phyloP scores from a whole-genome alignment of 2,888 invertebrate species.

The Lycia hirtaria region DNA sequence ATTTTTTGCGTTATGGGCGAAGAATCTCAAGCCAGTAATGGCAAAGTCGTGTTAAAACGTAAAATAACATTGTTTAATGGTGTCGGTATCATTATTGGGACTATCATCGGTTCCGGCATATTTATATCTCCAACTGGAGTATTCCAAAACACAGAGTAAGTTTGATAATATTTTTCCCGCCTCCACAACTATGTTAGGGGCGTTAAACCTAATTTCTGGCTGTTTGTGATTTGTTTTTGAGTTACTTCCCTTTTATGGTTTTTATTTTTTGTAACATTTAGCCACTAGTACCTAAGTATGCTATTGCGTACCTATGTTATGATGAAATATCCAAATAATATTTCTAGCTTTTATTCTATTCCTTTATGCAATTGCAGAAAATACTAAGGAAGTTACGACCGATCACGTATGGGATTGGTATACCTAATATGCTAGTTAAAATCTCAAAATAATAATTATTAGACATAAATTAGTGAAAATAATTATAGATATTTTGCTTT shows the following conservation, averaged over 20 bases:
- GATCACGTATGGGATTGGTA: no score
- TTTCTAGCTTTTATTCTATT: no score
- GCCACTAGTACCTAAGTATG: no score
- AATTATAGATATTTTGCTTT: no score
- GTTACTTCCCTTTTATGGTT: neutral
- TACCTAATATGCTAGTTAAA: no score
- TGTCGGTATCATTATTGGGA: slow-evolving; percentile 94
- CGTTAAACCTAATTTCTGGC: neutral
- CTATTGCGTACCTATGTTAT: no score
- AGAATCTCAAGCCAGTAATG: slow-evolving; percentile 73
- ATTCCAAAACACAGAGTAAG: slow-evolving; percentile 87
- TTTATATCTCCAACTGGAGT: slow-evolving; percentile 96
- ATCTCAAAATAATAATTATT: no score
- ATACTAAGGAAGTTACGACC: no score
- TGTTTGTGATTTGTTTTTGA: neutral
- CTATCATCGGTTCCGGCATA: slow-evolving; percentile 96
- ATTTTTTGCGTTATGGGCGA: slow-evolving; percentile 83
- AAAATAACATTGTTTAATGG: slow-evolving; percentile 94
- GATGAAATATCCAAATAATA: no score
- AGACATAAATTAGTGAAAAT: no score
- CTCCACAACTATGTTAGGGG: slow-evolving; percentile 23
- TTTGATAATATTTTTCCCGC: slow-evolving; percentile 63
- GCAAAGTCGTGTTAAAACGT: slow-evolving; percentile 90
- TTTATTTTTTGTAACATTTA: neutral
- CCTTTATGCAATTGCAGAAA: no score